A percentile compares a stretch with the other conserved stretches of the same genome.
These are phyloP conservation scores for Laterallus jamaicensis DNA, from an alignment of 2,113 vertebrate genomes.

Conservation along the genomic window DNA sequence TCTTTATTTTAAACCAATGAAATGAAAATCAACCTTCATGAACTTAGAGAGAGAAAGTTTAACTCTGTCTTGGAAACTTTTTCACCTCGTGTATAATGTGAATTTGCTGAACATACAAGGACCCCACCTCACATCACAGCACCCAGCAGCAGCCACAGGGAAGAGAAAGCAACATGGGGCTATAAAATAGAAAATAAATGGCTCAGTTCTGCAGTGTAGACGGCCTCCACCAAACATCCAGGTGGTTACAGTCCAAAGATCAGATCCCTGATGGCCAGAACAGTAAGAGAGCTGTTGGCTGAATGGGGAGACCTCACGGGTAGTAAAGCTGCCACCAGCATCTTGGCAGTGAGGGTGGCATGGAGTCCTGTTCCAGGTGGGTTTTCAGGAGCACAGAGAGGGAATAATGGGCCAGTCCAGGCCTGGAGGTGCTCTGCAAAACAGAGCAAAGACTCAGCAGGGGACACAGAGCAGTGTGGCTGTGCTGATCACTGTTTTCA, in stretches of 20 bases:
- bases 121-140: neutral
- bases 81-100: neutral
- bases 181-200: conserved; percentile 17
- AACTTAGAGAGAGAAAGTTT: neutral
- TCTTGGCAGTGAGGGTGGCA: neutral
- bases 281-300: neutral
- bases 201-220: neutral
- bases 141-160: neutral
- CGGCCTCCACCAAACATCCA: neutral
- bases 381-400: neutral
- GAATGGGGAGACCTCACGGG: neutral
- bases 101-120: neutral
- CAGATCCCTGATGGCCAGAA: neutral
- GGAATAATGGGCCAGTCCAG: neutral
- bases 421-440: neutral
- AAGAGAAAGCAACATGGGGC: neutral
- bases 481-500: neutral
- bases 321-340: neutral
- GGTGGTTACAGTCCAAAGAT: neutral
- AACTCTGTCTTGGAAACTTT: neutral
- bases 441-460: neutral
- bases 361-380: neutral
- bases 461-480: neutral
- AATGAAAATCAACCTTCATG: neutral
- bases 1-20: neutral